Conservation (phyloP, 2,888 invertebrate genomes). For the Lasioglossum pauxillum region DNA sequence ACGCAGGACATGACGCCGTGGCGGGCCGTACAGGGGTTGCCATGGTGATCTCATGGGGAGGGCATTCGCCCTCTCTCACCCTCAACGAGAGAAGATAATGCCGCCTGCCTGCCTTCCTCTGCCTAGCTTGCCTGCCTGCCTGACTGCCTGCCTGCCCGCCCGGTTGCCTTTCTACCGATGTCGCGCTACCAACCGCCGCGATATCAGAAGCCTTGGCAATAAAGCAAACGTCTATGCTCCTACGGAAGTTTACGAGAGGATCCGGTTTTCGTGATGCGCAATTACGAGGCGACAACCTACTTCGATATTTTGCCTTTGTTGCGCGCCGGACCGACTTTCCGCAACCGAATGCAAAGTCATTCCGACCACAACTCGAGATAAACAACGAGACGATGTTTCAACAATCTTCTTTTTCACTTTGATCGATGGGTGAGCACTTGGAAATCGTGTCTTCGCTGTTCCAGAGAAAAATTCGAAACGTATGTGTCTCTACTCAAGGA, state of each 20-base stretch:
- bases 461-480: too few species aligned
- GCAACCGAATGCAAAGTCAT: not conserved
- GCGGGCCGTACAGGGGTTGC: constrained; percentile 82
- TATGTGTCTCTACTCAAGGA: too few species aligned
- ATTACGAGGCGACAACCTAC: constrained; percentile 76
- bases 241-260: constrained; percentile 70
- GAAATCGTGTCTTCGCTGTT: not conserved
- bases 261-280: constrained; percentile 67
- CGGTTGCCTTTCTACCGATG: constrained; percentile 75
- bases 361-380: not conserved
- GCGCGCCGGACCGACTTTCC: constrained; percentile 6
- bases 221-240: constrained; percentile 78
- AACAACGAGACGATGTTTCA: not conserved
- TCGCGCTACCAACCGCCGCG: constrained; percentile 76
- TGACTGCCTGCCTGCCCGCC: not conserved
- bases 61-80: constrained; percentile 82
- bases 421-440: not conserved
- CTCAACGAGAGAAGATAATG: constrained; percentile 82
- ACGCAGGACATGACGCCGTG: constrained; percentile 80
- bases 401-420: not conserved
- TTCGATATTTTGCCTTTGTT: constrained; percentile 55
- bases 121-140: not conserved
- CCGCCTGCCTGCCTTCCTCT: constrained; percentile 74
- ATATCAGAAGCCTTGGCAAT: constrained; percentile 81
- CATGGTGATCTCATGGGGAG: constrained; percentile 82